Evolutionary conservation across 2,113 vertebrate species (phyloP).

Genomic region (Zosterops borbonicus): DNA sequence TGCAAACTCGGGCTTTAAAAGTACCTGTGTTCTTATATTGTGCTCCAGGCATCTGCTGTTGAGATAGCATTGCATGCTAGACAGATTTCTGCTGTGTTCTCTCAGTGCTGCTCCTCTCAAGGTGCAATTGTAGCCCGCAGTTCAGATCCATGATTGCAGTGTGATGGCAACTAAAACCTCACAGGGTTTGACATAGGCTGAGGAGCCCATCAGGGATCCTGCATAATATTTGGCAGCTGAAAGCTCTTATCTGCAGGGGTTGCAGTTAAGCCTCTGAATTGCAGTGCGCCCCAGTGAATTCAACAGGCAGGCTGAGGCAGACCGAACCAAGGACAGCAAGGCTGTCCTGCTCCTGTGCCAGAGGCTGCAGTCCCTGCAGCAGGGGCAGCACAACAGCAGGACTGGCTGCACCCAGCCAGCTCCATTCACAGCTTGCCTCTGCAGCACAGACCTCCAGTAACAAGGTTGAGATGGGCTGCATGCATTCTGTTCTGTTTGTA

Average conservation of each 20-base stretch:
- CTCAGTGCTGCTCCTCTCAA: slow-evolving; percentile 1
- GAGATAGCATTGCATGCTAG: not conserved
- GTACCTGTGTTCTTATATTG: not conserved
- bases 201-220: slow-evolving; percentile 36
- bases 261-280: slow-evolving; percentile 30
- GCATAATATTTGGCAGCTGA: slow-evolving; percentile 4
- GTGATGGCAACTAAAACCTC: not conserved
- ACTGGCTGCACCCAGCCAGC: not conserved
- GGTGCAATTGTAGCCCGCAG: slow-evolving; percentile 11
- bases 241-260: slow-evolving; percentile 20
- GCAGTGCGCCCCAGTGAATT: not conserved
- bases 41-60: not conserved
- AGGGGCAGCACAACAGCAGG: not conserved
- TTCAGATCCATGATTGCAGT: not conserved
- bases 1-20: slow-evolving; percentile 5
- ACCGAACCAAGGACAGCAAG: not conserved
- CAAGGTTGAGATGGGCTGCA: not conserved
- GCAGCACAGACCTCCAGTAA: not conserved
- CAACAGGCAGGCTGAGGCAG: not conserved
- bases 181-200: slow-evolving; percentile 8
- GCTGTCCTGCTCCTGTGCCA: not conserved
- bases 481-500: accelerated
- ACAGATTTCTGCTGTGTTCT: slow-evolving; percentile 3
- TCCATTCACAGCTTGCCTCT: accelerated
- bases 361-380: not conserved